Evolutionary conservation across 2,113 vertebrate species (phyloP).

Genomic region (Saccopteryx bilineata): DNA sequence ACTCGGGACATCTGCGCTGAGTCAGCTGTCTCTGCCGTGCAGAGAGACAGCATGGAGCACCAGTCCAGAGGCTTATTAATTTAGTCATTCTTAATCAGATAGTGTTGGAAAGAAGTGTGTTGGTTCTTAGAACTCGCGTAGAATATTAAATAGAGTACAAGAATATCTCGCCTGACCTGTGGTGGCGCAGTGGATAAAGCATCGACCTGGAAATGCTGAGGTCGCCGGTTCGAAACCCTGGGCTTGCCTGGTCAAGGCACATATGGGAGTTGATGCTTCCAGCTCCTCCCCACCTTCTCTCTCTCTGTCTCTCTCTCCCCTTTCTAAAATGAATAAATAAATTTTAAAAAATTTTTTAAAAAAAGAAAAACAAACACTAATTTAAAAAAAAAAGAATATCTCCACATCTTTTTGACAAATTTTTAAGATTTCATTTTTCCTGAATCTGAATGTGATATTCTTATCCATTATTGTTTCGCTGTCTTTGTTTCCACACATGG

Average conservation of each 20-base stretch:
- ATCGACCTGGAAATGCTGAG: no score
- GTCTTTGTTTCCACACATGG: background rate
- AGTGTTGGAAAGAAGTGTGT: background rate
- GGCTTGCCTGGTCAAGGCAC: no score
- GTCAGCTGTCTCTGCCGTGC: rapidly evolving
- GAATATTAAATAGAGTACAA: background rate
- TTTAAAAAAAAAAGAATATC: no score
- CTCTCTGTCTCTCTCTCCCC: no score
- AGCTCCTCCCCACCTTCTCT: no score
- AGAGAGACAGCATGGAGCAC: background rate
- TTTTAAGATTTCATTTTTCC: conserved; percentile 24
- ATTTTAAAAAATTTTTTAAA: no score
- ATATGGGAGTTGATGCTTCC: no score
- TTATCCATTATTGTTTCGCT: background rate
- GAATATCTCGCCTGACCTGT: no score
- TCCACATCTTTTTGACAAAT: background rate
- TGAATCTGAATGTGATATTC: background rate
- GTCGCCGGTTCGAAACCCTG: no score
- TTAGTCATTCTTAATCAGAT: background rate
- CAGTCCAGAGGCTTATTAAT: background rate
- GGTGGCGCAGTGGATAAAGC: no score
- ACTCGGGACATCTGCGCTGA: background rate
- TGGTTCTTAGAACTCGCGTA: background rate
- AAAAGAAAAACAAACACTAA: no score
- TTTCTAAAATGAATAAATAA: no score